Evolutionary conservation across 2,113 vertebrate genomes (phyloP).

Genomic region (Marmota monax): DNA sequence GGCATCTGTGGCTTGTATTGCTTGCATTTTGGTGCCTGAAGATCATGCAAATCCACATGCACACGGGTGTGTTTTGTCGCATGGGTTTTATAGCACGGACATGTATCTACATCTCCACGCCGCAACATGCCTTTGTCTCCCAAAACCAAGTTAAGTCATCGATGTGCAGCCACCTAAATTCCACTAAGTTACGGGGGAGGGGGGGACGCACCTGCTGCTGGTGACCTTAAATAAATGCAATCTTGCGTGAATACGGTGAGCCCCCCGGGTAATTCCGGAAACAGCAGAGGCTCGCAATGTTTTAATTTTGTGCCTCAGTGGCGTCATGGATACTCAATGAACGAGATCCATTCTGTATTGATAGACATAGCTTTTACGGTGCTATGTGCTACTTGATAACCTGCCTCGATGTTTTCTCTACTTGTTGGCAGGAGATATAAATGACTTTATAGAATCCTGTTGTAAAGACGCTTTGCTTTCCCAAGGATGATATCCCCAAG

Average conservation of each 20-base stretch:
- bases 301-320: neutral
- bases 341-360: neutral
- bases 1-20: accelerated
- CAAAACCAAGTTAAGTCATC: neutral
- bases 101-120: no score
- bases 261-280: neutral
- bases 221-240: neutral
- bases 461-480: neutral
- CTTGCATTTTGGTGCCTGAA: accelerated
- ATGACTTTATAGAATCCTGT: neutral
- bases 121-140: no score
- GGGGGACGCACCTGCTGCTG: neutral
- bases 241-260: neutral
- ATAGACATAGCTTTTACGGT: neutral
- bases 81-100: no score
- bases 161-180: neutral
- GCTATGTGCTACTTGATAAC: no score
- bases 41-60: accelerated
- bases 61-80: no score
- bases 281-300: accelerated
- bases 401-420: neutral
- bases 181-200: neutral
- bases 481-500: neutral
- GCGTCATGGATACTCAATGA: accelerated
- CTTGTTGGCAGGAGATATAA: neutral